These are phyloP conservation scores for Toxonevra muliebris DNA, from an alignment of 2,888 invertebrate genomes.

Conservation along the genomic window DNA sequence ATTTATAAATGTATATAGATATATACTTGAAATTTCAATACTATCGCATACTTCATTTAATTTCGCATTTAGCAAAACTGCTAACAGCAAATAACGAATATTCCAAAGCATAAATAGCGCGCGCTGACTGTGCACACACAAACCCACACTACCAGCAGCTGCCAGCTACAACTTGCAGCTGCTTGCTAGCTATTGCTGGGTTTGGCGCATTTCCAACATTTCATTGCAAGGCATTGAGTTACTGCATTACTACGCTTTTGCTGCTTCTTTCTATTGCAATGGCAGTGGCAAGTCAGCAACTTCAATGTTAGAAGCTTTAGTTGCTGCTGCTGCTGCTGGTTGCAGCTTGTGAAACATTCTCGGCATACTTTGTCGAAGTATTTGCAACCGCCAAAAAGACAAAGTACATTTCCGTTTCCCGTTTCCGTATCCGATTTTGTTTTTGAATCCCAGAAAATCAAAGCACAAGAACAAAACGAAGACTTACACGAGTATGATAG, in stretches of 20 bases:
- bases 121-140: background rate
- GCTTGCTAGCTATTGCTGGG: background rate
- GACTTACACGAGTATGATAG: too few species aligned
- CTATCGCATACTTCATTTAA: slow-evolving; percentile 50
- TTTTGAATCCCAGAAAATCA: background rate
- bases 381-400: slow-evolving; percentile 52
- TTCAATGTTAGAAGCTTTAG: too few species aligned
- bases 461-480: background rate
- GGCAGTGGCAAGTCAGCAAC: too few species aligned
- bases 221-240: background rate
- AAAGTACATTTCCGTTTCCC: slow-evolving; percentile 56
- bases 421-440: slow-evolving; percentile 52
- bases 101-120: slow-evolving; percentile 52
- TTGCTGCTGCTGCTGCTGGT: too few species aligned
- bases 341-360: slow-evolving; percentile 30
- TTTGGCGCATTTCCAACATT: slow-evolving; percentile 5
- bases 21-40: slow-evolving; percentile 1
- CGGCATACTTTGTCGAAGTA: slow-evolving; percentile 53
- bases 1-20: background rate
- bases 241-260: background rate
- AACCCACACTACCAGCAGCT: too few species aligned
- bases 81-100: slow-evolving; percentile 59
- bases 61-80: slow-evolving; percentile 58
- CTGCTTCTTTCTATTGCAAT: too few species aligned
- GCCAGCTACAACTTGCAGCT: too few species aligned